Conservation (phyloP, 2,888 invertebrate genomes). For the Neoscelio sp. region DNA sequence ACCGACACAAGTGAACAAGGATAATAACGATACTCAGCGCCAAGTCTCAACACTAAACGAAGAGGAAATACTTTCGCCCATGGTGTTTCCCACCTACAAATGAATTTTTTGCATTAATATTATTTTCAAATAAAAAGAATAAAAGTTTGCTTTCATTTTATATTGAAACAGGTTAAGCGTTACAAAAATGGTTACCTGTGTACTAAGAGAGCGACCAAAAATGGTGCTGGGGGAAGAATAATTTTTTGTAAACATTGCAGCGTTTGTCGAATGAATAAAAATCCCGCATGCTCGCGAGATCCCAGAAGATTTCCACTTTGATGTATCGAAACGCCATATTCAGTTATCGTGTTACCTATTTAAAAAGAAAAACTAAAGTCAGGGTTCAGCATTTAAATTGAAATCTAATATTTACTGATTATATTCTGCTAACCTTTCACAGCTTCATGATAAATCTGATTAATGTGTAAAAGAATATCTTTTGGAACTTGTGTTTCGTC, state of each 20-base stretch:
- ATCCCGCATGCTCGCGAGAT: constrained; percentile 90
- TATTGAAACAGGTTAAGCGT: not conserved
- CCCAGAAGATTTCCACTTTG: constrained; percentile 86
- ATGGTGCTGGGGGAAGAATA: constrained; percentile 89
- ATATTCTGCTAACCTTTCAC: constrained; percentile 83
- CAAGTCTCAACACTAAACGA: constrained; percentile 90
- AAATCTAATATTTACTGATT: too few species aligned
- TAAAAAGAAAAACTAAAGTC: constrained; percentile 17
- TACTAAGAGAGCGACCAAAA: constrained; percentile 90
- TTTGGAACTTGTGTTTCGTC: constrained; percentile 87
- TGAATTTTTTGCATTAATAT: constrained; percentile 6
- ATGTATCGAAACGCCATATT: constrained; percentile 88
- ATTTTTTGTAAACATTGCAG: constrained; percentile 92
- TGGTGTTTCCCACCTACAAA: constrained; percentile 88
- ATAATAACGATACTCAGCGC: constrained; percentile 94
- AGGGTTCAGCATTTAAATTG: too few species aligned
- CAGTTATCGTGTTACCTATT: constrained; percentile 88
- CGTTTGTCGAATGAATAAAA: constrained; percentile 91
- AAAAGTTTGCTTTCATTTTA: not conserved
- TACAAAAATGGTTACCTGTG: constrained; percentile 85
- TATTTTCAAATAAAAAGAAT: not conserved
- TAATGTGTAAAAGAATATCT: constrained; percentile 90
- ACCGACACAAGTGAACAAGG: constrained; percentile 93
- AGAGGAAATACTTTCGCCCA: constrained; percentile 93
- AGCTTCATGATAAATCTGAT: constrained; percentile 88